Evolutionary conservation across 2,113 vertebrate species (phyloP), one percentile per base, ranked within the genome.

Genomic region (Myiopsitta monachus): DNA sequence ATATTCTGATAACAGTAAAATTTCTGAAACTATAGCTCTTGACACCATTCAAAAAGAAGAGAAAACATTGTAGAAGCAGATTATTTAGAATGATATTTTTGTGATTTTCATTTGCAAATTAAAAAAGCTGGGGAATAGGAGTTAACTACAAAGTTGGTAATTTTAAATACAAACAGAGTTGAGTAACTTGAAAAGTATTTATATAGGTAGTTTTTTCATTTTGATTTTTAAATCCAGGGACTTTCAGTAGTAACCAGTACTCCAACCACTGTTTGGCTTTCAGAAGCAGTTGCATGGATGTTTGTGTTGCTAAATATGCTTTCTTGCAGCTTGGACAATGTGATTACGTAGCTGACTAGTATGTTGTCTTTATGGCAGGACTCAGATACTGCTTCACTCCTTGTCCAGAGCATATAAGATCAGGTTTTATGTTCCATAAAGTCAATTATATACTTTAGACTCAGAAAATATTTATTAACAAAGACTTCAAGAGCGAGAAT

Each of bases 341-440:
- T 83, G 59, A 95, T 91, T 91, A 88, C 7, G 1, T 75, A 69
- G 80, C 57, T 92, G 74, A 86, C 88, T 94, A 89, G 86, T 76
- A 88, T 4, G 8, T 76, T 30, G 54, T 81, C 52, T 93, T 87
- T 92, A 52, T 70, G 57, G 59, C 19, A 57, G 67, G 74, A 24
- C 26, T 91, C 88, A 88, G 55, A 92, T 85, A 87, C 7, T 90
- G 15, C 73, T 77, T 8, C 51, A 75, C 18, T 77, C 64, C 38
- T 91, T 95, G 62, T 72, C 38, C 41, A 67, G 72, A 36, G 36
- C 39, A 24, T 5, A 8, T 54, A 77, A 86, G 77, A 87, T 87
- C 61, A 67, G 38, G 38, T 83, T 97, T 70, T 75, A n/a, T 73
- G 38, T 88, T 85, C 43, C 72, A 13, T 69, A 18, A 88, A 72